Evolutionary conservation across 2,888 invertebrate genomes (phyloP), one percentile per base, ranked within the genome.

Genomic region (Nemoura dubitans): DNA sequence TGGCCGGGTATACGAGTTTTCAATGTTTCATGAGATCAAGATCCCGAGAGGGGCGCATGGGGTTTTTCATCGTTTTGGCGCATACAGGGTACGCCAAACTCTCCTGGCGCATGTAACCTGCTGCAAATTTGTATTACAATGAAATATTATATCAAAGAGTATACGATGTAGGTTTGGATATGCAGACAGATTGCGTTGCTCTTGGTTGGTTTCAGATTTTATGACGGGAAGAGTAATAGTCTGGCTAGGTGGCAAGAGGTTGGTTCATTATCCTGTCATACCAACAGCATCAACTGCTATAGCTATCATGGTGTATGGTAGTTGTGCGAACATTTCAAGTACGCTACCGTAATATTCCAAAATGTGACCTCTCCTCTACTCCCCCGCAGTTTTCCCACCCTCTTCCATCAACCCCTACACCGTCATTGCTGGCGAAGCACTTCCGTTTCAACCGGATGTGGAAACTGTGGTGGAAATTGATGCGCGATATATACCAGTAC

Each of bases 391-490:
- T 59, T 59, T 59, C 14, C 59, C 21, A 1, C 59, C 59, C 36
- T 21, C 59, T 21, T 59, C 59, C 14, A 10, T 14, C 59, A 14
- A 10, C 21, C 59, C 59, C 59, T 59, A 16, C 21, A 21, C 14
- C 59, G 59, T 59, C 59, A 3, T 59, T 59, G 59, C 59, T 21
- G 1, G 21, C 59, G 59, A 59, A 59, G 59, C 59, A 59, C 59
- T 59, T 59, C 59, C 59, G 10, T 59, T 59, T 59, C 59, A 59
- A 21, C 59, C 59, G 59, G 59, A 59, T 59, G 59, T 59, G 59
- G 59, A 59, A 59, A 21, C 59, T 59, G 59, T 59, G 59, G 59
- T 59, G 59, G 59, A 59, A 59, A 59, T 59, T 59, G 59, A 59
- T 59, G 59, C 59, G 21, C 21, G 10, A 21, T 59, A 21, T n/a